Evolutionary conservation across 2,113 vertebrate genomes (phyloP).

Genomic region (Silurus glanis): DNA sequence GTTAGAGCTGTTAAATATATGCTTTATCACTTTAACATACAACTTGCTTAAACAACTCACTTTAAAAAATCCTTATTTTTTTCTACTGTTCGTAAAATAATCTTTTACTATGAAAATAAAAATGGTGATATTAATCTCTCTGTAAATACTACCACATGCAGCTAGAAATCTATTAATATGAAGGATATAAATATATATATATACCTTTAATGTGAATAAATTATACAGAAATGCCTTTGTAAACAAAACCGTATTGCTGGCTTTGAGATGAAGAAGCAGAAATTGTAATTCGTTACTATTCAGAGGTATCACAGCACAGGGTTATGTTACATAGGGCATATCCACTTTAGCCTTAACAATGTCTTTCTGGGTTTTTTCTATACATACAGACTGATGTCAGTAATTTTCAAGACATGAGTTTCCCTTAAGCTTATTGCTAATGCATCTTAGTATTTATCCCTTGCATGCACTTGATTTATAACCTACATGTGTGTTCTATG

Average conservation of each 20-base stretch:
- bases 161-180: neutral
- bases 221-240: neutral
- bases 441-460: constrained; percentile 11
- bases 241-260: neutral
- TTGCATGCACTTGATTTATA: constrained; percentile 14
- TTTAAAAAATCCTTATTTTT: neutral
- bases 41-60: neutral
- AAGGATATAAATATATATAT: neutral
- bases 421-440: neutral
- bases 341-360: neutral
- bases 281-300: neutral
- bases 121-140: neutral
- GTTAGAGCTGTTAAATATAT: neutral
- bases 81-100: no score
- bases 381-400: neutral
- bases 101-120: neutral
- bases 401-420: neutral
- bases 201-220: neutral
- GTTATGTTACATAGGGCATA: neutral
- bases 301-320: neutral
- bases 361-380: neutral
- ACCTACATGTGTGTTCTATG: constrained; percentile 14
- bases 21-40: neutral
- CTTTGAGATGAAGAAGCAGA: neutral
- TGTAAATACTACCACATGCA: neutral